Conservation (phyloP, 2,888 invertebrate genomes). For the Alcis repandata region DNA sequence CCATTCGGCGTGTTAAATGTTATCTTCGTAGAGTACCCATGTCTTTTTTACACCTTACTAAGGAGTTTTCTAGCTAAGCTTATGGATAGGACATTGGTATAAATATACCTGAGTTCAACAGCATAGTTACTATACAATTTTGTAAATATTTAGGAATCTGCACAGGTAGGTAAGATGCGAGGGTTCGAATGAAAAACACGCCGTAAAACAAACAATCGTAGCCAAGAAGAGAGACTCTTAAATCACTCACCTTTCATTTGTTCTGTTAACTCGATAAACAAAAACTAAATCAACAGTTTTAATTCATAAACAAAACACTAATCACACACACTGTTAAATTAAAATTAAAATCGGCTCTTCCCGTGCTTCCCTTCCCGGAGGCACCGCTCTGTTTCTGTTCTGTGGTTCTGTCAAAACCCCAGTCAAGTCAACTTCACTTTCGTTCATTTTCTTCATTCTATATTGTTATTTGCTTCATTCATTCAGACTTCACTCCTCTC, state of each 20-base stretch:
- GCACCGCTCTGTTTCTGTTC: no score
- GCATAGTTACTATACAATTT: neutral
- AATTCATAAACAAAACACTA: constrained; percentile 72
- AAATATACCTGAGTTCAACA: neutral
- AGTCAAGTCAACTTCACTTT: no score
- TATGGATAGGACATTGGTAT: neutral
- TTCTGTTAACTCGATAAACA: constrained; percentile 48
- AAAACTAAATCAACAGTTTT: constrained; percentile 55
- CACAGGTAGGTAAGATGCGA: constrained; percentile 13
- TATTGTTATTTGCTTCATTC: no score
- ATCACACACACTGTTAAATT: constrained; percentile 54
- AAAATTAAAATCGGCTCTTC: constrained; percentile 8
- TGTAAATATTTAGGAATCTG: constrained; percentile 23
- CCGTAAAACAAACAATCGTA: constrained; percentile 18
- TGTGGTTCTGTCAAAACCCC: neutral
- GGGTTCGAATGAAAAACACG: constrained; percentile 13
- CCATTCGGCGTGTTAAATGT: no score
- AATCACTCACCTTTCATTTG: constrained; percentile 62
- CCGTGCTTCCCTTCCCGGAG: neutral
- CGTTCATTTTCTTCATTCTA: no score
- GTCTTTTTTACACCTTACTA: neutral
- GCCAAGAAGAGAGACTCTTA: neutral
- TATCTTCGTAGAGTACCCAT: no score
- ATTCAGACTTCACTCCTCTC: no score
- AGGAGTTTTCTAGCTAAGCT: neutral